Evolutionary conservation across 2,797 vertebrate species (phyloP).

Genomic region (Zenarchopterus dispar): DNA sequence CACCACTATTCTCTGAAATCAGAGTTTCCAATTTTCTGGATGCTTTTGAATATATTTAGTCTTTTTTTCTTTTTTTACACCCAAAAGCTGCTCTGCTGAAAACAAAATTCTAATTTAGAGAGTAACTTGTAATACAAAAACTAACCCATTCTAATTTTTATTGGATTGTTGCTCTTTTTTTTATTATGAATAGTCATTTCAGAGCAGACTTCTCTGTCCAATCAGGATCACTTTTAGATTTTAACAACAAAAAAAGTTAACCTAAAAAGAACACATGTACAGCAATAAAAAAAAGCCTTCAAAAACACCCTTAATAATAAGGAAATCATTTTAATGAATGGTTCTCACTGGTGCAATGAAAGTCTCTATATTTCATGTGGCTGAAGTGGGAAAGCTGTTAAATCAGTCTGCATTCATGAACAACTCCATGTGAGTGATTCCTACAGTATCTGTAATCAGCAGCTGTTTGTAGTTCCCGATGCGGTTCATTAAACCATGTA

Average conservation of each 20-base stretch:
- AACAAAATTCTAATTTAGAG: no score
- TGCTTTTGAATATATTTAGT: no score
- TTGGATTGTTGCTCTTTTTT: no score
- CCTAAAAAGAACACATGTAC: not conserved
- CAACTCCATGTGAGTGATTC: slow-evolving; percentile 21
- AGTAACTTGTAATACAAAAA: no score
- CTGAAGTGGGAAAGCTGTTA: slow-evolving; percentile 1
- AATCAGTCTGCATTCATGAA: slow-evolving; percentile 17
- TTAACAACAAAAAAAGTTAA: not conserved
- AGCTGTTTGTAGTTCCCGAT: slow-evolving; percentile 27
- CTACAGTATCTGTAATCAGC: slow-evolving; percentile 34
- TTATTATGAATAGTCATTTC: no score
- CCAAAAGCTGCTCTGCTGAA: no score
- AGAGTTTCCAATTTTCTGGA: no score
- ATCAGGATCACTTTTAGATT: not conserved
- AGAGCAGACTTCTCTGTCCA: no score
- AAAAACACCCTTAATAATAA: slow-evolving; percentile 1
- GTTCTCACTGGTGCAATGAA: not conserved
- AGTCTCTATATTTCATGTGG: slow-evolving; percentile 11
- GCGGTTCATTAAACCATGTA: slow-evolving; percentile 15
- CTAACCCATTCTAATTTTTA: no score
- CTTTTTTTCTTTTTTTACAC: no score
- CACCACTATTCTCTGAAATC: no score
- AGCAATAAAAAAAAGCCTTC: not conserved
- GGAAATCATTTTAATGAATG: no score